Evolutionary conservation across 2,113 vertebrate genomes (phyloP).

Genomic region (Orientallactaga bullata): DNA sequence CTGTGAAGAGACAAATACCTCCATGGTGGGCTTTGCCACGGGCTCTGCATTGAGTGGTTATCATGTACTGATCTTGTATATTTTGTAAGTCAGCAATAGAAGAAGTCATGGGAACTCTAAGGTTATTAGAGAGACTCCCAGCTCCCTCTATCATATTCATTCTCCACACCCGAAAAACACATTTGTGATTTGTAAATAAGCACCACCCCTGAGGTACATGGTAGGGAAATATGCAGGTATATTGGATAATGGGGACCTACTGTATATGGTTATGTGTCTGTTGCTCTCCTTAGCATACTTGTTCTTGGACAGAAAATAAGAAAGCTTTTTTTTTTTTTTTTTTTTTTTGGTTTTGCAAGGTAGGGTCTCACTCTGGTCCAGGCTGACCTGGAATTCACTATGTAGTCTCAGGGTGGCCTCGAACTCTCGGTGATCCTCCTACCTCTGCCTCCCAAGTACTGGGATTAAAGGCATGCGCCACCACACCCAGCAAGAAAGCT

Average conservation of each 20-base stretch:
- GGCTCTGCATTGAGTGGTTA: no score
- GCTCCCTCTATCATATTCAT: accelerated
- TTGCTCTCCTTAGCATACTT: conserved; percentile 81
- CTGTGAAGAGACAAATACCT: background rate
- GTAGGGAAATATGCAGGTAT: conserved; percentile 17
- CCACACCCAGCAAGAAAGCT: no score
- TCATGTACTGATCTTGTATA: background rate
- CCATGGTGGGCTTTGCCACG: accelerated
- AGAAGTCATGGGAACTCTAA: background rate
- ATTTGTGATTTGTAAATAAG: background rate
- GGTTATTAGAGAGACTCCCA: background rate
- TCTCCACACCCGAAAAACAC: background rate
- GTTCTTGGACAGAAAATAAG: conserved; percentile 84
- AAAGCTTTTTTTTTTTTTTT: conserved; percentile 33
- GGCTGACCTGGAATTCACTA: no score
- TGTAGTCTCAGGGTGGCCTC: no score
- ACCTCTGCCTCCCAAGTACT: no score
- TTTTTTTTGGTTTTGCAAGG: no score
- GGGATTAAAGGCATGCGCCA: no score
- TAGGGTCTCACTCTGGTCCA: no score
- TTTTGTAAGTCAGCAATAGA: background rate
- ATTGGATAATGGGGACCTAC: conserved; percentile 75
- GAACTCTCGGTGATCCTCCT: no score
- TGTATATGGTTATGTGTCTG: conserved; percentile 78
- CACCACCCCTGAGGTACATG: background rate